A percentile compares a stretch with the other conserved stretches of the same genome.
These are phyloP conservation scores for Myotis findleyi DNA, from an alignment of 2,797 vertebrate genomes.

Conservation along the genomic window DNA sequence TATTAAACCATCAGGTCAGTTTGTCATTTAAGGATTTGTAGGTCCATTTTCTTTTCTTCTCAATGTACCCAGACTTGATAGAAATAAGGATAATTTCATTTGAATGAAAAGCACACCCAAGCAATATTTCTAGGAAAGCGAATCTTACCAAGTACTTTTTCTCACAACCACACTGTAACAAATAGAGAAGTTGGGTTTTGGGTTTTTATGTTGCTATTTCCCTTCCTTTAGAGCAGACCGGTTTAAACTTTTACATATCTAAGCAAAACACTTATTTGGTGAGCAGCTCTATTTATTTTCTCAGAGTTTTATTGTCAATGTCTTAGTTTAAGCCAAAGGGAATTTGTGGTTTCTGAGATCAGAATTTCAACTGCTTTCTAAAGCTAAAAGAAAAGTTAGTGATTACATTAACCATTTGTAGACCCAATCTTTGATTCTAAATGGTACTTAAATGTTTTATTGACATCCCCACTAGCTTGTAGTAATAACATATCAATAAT, in stretches of 20 bases:
- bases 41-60: not conserved
- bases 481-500: constrained; percentile 6
- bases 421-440: constrained; percentile 1
- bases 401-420: constrained; percentile 36
- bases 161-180: constrained; percentile 3
- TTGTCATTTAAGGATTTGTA: not conserved
- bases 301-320: constrained; percentile 33
- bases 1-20: not conserved
- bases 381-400: constrained; percentile 53
- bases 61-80: not conserved
- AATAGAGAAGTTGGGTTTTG: constrained; percentile 27
- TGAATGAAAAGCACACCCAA: not conserved
- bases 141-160: constrained; percentile 21
- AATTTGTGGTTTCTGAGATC: constrained; percentile 70
- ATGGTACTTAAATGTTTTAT: not conserved
- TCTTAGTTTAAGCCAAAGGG: constrained; percentile 53
- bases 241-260: constrained; percentile 47
- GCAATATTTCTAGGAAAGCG: constrained; percentile 21
- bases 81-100: not conserved
- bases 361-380: constrained; percentile 52
- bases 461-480: constrained; percentile 34
- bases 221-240: constrained; percentile 1
- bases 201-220: constrained; percentile 58
- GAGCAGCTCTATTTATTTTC: constrained; percentile 63
- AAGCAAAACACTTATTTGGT: constrained; percentile 50